A percentile compares a stretch with the other conserved stretches of the same genome.
These are phyloP conservation scores for Lithosia quadra DNA, from an alignment of 2,888 invertebrate genomes.

Conservation along the genomic window DNA sequence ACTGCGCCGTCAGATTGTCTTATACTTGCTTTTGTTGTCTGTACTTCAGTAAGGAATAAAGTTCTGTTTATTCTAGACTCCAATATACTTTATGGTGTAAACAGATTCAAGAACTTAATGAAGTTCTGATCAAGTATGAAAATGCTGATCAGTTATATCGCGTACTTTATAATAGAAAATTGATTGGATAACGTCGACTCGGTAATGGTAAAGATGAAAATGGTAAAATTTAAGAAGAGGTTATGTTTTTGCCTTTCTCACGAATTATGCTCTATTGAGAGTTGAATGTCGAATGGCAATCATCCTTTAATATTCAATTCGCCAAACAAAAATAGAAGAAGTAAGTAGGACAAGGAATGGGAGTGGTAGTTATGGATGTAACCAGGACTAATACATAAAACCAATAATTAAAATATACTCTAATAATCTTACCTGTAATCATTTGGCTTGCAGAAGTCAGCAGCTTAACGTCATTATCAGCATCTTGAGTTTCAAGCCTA, in stretches of 20 bases:
- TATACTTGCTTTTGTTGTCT: constrained; percentile 48
- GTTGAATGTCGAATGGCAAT: too few species aligned
- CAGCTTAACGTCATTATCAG: constrained; percentile 77
- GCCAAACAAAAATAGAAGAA: too few species aligned
- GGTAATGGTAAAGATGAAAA: too few species aligned
- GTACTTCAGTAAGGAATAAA: constrained; percentile 40
- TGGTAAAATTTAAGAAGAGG: not conserved
- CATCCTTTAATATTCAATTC: too few species aligned
- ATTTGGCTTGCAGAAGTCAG: constrained; percentile 82
- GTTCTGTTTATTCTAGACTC: constrained; percentile 22
- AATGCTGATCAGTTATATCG: constrained; percentile 4
- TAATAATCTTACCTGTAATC: constrained; percentile 74
- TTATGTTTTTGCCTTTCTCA: too few species aligned
- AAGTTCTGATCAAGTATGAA: constrained; percentile 17
- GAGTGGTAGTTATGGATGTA: too few species aligned
- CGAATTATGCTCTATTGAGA: too few species aligned
- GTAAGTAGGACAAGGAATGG: too few species aligned
- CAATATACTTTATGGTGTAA: constrained; percentile 23
- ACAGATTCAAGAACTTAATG: constrained; percentile 35
- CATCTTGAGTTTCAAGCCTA: constrained; percentile 83
- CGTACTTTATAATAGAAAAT: not conserved
- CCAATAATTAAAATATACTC: not conserved
- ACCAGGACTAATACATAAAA: not conserved
- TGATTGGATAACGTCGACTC: not conserved
- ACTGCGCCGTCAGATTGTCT: constrained; percentile 45